These are phyloP conservation scores for Dryomyza anilis DNA, from an alignment of 2,888 invertebrate species.

Conservation along the genomic window DNA sequence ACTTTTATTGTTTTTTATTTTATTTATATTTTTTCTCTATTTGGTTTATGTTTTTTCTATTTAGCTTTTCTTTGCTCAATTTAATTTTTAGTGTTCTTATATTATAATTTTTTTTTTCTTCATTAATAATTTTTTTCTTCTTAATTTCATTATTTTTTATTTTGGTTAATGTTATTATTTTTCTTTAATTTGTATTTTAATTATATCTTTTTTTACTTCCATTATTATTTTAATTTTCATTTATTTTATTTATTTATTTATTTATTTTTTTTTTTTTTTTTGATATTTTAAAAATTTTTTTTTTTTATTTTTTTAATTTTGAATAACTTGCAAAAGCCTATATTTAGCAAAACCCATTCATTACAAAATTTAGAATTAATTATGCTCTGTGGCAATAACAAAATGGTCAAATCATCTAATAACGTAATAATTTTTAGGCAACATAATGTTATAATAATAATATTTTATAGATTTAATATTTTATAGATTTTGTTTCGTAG, in stretches of 20 bases:
- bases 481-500: too few species aligned
- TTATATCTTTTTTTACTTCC: not conserved
- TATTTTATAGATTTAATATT: too few species aligned
- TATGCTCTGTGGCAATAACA: too few species aligned
- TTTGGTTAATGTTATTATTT: not conserved
- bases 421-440: too few species aligned
- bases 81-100: not conserved
- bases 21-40: not conserved
- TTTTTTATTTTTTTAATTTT: too few species aligned
- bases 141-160: not conserved
- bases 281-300: not conserved
- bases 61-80: not conserved
- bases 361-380: too few species aligned
- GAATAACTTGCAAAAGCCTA: too few species aligned
- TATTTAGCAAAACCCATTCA: too few species aligned
- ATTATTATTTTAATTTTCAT: not conserved
- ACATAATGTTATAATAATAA: too few species aligned
- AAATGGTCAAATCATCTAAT: too few species aligned
- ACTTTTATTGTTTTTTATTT: not conserved
- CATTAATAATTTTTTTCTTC: not conserved
- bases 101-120: not conserved
- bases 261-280: too few species aligned
- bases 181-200: not conserved
- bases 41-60: not conserved
- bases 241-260: too few species aligned